Evolutionary conservation across 2,797 vertebrate species (phyloP), one percentile per base, ranked within the genome.

Genomic region (Hafferia zeledoni): DNA sequence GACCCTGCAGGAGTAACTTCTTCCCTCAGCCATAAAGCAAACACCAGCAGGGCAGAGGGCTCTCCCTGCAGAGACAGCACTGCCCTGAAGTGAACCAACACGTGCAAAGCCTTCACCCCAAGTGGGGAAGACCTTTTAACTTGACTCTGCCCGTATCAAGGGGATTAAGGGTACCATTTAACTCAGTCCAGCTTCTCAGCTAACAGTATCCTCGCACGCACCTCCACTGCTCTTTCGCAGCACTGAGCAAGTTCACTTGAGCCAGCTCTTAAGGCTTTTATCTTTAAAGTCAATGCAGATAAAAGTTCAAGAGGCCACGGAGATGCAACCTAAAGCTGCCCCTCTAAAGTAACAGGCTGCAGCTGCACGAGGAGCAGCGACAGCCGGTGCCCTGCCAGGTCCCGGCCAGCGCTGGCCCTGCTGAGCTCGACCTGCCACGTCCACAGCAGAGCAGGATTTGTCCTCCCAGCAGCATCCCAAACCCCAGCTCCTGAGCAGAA

Each of bases 81-180:
- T 96, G 92, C 88, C 96, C 96, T 96, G 11, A 95, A 43, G 63
- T 95, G 96, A 96, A 95, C 96, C 90, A 90, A 82, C 96, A 95
- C 83, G 81, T 94, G 95, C 94, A 93, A 83, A 96, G 83, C 92
- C 86, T 92, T 90, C 94, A 56, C 59, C 91, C 83, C 92, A 87
- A 95, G 83, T 37, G 67, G 80, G 81, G 88, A 94, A 95, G 95
- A 95, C 95, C 95, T 96, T 96, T 96, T 95, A 95, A 96, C 96
- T 93, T 95, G 96, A 95, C 92, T 93, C 96, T 89, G 86, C 41
- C 93, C 70, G 39, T 60, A 93, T 77, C 91, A 76, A 67, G 93
- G 90, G 96, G 96, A 96, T 96, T 96, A 96, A 96, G 93, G 96
- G 95, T 96, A 96, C 95, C 86, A 95, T 95, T 95, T 96, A 96